Evolutionary conservation across 2,888 invertebrate genomes (phyloP).

Genomic region (Ornithoptera priamus): DNA sequence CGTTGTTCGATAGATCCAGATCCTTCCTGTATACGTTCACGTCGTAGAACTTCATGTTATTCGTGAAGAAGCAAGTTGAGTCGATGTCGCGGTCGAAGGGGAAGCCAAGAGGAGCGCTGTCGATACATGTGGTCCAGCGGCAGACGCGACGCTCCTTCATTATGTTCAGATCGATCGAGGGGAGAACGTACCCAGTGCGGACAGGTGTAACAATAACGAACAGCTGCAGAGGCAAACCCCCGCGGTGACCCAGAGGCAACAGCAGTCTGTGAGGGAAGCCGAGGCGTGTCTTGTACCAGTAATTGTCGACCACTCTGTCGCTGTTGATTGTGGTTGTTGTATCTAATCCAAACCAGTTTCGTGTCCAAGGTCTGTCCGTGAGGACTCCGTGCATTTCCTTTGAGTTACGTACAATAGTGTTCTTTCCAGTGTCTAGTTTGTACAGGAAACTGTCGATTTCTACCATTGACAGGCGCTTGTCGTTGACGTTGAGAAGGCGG

Average conservation of each 20-base stretch:
- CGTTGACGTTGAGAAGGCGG: slow-evolving; percentile 72
- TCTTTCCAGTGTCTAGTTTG: slow-evolving; percentile 83
- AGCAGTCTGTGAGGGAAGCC: slow-evolving; percentile 86
- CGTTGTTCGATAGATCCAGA: slow-evolving; percentile 53
- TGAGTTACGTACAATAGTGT: slow-evolving; percentile 84
- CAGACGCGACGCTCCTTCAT: slow-evolving; percentile 77
- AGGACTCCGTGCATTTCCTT: slow-evolving; percentile 82
- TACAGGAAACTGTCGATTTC: slow-evolving; percentile 79
- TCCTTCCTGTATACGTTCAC: slow-evolving; percentile 83
- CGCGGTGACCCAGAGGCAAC: slow-evolving; percentile 83
- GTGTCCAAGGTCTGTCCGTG: slow-evolving; percentile 79
- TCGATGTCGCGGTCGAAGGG: slow-evolving; percentile 86
- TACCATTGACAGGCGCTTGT: slow-evolving; percentile 68
- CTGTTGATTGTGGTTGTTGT: slow-evolving; percentile 54
- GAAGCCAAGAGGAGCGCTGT: slow-evolving; percentile 84
- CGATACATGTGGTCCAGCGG: slow-evolving; percentile 78
- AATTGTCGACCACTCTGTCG: slow-evolving; percentile 75
- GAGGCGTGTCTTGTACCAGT: slow-evolving; percentile 74
- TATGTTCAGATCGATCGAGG: slow-evolving; percentile 64
- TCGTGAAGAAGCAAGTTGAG: slow-evolving; percentile 79
- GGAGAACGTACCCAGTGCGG: slow-evolving; percentile 69
- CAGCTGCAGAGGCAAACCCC: slow-evolving; percentile 83
- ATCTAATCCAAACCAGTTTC: slow-evolving; percentile 47
- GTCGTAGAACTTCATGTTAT: slow-evolving; percentile 84
- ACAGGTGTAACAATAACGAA: slow-evolving; percentile 82